Conservation (phyloP, 2,797 vertebrate genomes). For the Neosalanx taihuensis region DNA sequence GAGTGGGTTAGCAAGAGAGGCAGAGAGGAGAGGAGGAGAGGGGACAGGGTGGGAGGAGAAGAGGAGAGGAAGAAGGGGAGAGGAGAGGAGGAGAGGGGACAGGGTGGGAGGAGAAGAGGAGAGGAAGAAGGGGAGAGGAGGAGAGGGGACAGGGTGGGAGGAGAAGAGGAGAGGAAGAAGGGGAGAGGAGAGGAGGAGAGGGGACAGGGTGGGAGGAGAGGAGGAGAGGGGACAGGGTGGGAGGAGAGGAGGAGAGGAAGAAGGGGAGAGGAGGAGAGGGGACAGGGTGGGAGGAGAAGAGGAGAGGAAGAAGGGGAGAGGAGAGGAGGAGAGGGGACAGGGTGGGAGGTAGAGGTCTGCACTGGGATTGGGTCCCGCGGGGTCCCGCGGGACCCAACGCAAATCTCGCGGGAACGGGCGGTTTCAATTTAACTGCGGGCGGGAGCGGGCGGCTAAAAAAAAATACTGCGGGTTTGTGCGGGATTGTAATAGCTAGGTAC, state of each 20-base stretch:
- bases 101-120: neutral
- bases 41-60: neutral
- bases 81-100: neutral
- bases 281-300: too few species aligned
- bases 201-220: neutral
- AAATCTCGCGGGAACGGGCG: too few species aligned
- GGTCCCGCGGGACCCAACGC: too few species aligned
- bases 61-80: neutral
- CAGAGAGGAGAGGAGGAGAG: neutral
- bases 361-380: too few species aligned
- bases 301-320: constrained; percentile 5
- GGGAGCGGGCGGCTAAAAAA: too few species aligned
- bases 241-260: neutral
- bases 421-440: too few species aligned
- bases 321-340: neutral
- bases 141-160: neutral
- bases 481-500: too few species aligned
- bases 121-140: neutral
- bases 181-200: neutral
- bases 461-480: too few species aligned
- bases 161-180: too few species aligned
- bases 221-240: neutral
- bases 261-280: neutral
- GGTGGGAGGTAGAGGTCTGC: neutral
- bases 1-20: neutral